Evolutionary conservation across 2,888 invertebrate species (phyloP).

Genomic region (Acleris cristana): DNA sequence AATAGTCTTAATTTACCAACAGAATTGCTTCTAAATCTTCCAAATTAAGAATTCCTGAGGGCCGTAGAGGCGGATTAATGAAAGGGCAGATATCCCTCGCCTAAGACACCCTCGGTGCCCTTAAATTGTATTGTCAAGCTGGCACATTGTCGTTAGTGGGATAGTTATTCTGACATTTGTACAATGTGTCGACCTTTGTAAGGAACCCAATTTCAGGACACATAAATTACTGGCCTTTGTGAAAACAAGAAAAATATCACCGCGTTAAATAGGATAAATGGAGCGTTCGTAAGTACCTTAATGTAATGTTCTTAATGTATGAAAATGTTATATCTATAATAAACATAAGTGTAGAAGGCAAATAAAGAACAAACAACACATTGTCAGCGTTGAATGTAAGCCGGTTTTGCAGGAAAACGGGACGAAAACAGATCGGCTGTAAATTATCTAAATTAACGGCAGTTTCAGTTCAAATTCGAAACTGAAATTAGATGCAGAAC

Average conservation of each 20-base stretch:
- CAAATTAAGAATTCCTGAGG: constrained; percentile 37
- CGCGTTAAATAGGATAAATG: neutral
- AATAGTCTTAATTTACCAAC: constrained; percentile 29
- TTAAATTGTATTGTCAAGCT: constrained; percentile 38
- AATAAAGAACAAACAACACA: neutral
- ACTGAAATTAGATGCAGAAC: constrained; percentile 46
- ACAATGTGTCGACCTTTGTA: constrained; percentile 38
- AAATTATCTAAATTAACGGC: constrained; percentile 27
- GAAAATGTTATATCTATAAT: neutral
- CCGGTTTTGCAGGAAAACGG: too few species aligned
- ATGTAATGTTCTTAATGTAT: neutral
- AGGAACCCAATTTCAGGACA: constrained; percentile 25
- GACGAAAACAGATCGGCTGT: neutral
- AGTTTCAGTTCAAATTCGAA: constrained; percentile 26
- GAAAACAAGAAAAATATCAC: constrained; percentile 12
- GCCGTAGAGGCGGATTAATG: constrained; percentile 29
- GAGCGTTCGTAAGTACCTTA: neutral
- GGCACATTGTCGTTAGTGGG: constrained; percentile 35
- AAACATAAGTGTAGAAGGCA: neutral
- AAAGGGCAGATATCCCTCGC: constrained; percentile 27
- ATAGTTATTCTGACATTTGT: constrained; percentile 38
- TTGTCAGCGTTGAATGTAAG: too few species aligned
- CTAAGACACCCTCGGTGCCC: constrained; percentile 36
- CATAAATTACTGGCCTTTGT: constrained; percentile 22
- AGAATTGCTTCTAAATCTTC: constrained; percentile 24